Percentiles rank a stretch among this genome's conserved stretches.
Evolutionary conservation across 2,888 invertebrate genomes (phyloP).

Genomic region (Geophilus truncorum): DNA sequence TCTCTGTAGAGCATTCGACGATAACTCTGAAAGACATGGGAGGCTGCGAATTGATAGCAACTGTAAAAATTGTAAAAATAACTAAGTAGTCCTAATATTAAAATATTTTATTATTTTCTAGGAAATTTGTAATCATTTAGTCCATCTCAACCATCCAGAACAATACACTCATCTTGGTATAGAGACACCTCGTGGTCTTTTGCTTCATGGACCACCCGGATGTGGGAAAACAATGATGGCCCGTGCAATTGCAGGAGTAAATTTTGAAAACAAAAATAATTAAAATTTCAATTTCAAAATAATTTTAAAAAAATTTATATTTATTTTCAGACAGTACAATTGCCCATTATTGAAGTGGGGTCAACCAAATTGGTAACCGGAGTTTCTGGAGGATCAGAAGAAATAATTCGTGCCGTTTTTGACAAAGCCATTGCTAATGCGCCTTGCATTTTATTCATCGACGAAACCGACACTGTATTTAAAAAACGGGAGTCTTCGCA

Average conservation of each 20-base stretch:
- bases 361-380: constrained; percentile 92
- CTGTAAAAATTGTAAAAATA: no score
- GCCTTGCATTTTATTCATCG: constrained; percentile 85
- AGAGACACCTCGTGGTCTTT: constrained; percentile 79
- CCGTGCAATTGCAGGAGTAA: constrained; percentile 44
- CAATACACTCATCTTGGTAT: constrained; percentile 60
- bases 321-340: constrained; percentile 47
- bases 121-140: neutral
- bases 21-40: no score
- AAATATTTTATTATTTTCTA: neutral
- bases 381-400: constrained; percentile 93
- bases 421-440: constrained; percentile 68
- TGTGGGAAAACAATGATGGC: constrained; percentile 65
- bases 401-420: constrained; percentile 84
- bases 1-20: no score
- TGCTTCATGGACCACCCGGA: constrained; percentile 94
- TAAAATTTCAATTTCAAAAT: neutral
- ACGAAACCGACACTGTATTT: constrained; percentile 95
- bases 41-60: no score
- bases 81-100: no score
- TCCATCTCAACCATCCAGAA: neutral
- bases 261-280: neutral
- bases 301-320: constrained; percentile 30
- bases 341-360: constrained; percentile 65
- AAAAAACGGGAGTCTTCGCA: constrained; percentile 83